Conservation (phyloP, 2,113 vertebrate genomes). For the Pseudolaguvia tuberculata region DNA sequence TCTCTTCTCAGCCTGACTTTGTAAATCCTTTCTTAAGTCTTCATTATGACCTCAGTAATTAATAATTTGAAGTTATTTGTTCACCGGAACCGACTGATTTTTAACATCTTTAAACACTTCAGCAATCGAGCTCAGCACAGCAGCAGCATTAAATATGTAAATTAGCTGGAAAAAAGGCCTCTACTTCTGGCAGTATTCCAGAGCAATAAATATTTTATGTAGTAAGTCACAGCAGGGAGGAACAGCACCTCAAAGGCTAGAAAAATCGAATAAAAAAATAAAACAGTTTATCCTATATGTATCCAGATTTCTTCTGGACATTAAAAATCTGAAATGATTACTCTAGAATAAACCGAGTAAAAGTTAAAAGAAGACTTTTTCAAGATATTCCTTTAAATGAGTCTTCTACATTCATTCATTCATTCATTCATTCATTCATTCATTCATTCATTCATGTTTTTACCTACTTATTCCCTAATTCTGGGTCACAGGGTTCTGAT, state of each 20-base stretch:
- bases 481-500: no score
- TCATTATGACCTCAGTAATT: not conserved
- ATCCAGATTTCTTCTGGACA: not conserved
- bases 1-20: not conserved
- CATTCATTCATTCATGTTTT: no score
- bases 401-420: no score
- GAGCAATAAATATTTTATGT: not conserved
- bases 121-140: not conserved
- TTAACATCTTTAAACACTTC: not conserved
- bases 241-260: not conserved
- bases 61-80: not conserved
- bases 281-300: not conserved
- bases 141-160: not conserved
- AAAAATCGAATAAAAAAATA: no score
- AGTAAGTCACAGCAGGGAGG: not conserved
- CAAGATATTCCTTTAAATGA: no score
- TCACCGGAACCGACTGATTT: not conserved
- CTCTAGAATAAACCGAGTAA: no score
- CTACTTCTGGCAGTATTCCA: not conserved
- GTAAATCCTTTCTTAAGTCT: not conserved
- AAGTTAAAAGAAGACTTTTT: no score
- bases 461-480: no score
- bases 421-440: no score
- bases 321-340: not conserved
- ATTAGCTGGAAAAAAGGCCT: not conserved